A percentile compares a stretch with the other conserved stretches of the same genome.
Evolutionary conservation across 2,888 invertebrate species (phyloP).

Genomic region (Zeuzera pyrina): DNA sequence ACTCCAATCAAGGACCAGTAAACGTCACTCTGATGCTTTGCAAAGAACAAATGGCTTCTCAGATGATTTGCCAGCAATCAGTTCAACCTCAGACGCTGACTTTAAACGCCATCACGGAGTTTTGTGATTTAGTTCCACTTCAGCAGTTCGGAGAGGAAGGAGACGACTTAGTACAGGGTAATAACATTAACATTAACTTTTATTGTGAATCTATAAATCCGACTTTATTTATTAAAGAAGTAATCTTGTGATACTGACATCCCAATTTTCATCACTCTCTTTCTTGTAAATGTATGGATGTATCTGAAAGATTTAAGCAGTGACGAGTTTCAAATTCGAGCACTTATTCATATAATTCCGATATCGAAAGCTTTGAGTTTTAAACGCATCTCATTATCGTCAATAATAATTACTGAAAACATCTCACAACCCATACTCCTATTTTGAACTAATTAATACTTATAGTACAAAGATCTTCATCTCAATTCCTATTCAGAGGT

Average conservation of each 20-base stretch:
- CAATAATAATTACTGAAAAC: no score
- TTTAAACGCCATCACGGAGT: conserved; percentile 84
- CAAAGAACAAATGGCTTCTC: conserved; percentile 75
- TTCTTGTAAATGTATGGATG: neutral
- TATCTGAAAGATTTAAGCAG: no score
- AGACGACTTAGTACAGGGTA: conserved; percentile 79
- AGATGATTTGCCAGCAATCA: conserved; percentile 75
- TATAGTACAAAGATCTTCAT: no score
- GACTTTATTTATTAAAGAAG: neutral
- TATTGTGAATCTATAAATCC: neutral
- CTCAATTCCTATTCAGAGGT: no score
- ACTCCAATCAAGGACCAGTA: conserved; percentile 73
- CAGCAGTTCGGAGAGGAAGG: conserved; percentile 77
- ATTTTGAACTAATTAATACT: no score
- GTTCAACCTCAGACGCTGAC: conserved; percentile 76
- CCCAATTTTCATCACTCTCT: no score
- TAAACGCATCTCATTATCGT: no score
- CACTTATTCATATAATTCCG: no score
- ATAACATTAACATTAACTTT: conserved; percentile 4
- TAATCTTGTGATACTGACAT: no score
- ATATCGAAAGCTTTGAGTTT: no score
- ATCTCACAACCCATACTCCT: no score
- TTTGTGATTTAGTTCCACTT: conserved; percentile 83
- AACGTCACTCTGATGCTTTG: conserved; percentile 79
- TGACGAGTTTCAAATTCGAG: no score